Base-by-base conservation (phyloP, 2,797 vertebrate genomes). In the Rachycentron canadum region DNA sequence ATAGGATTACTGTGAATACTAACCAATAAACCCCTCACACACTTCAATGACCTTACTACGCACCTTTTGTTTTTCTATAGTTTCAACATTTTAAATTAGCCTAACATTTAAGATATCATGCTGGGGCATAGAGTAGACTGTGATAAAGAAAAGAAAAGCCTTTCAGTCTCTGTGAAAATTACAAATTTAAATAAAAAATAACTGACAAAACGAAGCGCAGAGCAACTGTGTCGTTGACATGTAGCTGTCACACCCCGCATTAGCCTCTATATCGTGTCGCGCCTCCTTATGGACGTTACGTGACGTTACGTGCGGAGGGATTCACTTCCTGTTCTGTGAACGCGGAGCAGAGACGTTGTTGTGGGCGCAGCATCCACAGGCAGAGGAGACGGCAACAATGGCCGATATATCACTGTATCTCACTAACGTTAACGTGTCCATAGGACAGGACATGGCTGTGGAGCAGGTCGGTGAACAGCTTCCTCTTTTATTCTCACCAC, bases 341-440 rank as follows among this genome's bases (percentile, higher is more conserved):
- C 3, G 60, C 68, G 63, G 75, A 64, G 84, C 45, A 65, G 78
- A 66, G 68, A 60, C 82, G 79, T 73, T 10, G 55, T 56, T 32
- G 71, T 55, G 65, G 67, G 76, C 66, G 85, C 79, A 87, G 89
- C 88, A 77, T 86, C 84, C 79, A n/a, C 12, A 52, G 71, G 73
- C 62, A 81, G 89, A 91, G 85, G 79, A 81, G 77, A 86, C 38
- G 43, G 72, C 66, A 62, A 90, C 84, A 68, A 95, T 96, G 95
- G 92, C 93, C 45, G 94, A 93, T 25, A 74, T 94, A 41, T 93
- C 93, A 0, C 78, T 95, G 66, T 94, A 92, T 80, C 91, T 95
- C 70, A 84, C 93, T 0, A 94, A 92, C 83, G 90, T 93, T 0
- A 88, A 82, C 0, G 93, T 95, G 68, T 93, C 94, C 2, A 34